Evolutionary conservation across 1,140 invertebrate species (phyloP).

Genomic region (Drosophila ananassae): DNA sequence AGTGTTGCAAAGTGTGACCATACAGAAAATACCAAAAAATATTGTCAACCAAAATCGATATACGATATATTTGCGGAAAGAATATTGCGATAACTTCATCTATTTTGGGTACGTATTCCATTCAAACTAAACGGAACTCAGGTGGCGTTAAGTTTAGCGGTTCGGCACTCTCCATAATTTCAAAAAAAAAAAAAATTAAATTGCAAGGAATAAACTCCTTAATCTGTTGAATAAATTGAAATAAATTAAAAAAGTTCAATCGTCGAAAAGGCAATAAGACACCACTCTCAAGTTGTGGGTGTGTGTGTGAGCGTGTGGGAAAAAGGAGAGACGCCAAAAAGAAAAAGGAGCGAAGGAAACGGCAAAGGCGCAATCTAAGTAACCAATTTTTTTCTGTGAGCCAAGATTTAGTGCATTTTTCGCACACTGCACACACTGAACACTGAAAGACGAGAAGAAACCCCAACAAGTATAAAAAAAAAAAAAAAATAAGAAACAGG

Average conservation of each 20-base stretch:
- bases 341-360: neutral
- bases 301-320: neutral
- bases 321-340: neutral
- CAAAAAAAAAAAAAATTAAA: constrained; percentile 15
- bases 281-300: neutral
- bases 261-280: neutral
- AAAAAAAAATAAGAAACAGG: constrained; percentile 7
- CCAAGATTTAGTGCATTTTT: constrained; percentile 31
- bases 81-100: no score
- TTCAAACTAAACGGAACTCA: constrained; percentile 1
- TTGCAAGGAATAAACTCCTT: neutral
- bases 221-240: neutral
- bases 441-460: constrained; percentile 19
- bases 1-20: no score
- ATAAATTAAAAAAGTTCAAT: neutral
- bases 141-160: constrained; percentile 11
- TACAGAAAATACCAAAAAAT: no score
- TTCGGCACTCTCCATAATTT: constrained; percentile 8
- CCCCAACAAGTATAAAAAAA: constrained; percentile 47
- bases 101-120: neutral
- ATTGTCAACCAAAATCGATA: no score
- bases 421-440: constrained; percentile 1
- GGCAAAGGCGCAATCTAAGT: neutral
- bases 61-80: no score
- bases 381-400: constrained; percentile 1